A percentile compares a stretch with the other conserved stretches of the same genome.
These are phyloP conservation scores for Spheniscus humboldti DNA, from an alignment of 2,797 vertebrate genomes.

Conservation along the genomic window DNA sequence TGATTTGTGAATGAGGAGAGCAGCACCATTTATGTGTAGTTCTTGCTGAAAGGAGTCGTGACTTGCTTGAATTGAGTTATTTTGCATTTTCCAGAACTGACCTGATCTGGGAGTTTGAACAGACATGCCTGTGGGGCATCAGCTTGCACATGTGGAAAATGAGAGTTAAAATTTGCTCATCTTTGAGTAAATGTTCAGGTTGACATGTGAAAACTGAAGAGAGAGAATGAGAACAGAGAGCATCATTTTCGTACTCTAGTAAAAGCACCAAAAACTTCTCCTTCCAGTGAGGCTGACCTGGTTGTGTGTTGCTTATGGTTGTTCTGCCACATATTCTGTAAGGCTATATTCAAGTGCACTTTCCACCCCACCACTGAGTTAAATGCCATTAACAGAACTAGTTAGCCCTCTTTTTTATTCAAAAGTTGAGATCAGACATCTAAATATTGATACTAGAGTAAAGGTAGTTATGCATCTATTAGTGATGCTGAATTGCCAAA, in stretches of 20 bases:
- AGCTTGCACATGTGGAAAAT: neutral
- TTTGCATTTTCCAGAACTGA: neutral
- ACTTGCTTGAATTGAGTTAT: neutral
- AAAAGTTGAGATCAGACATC: neutral
- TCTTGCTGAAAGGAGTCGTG: neutral
- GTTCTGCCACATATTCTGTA: neutral
- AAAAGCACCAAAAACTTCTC: neutral
- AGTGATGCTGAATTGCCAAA: neutral
- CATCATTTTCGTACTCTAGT: neutral
- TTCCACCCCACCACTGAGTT: neutral
- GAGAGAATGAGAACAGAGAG: neutral
- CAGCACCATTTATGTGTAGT: neutral
- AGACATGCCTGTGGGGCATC: neutral
- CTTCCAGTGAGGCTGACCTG: neutral
- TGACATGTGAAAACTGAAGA: neutral
- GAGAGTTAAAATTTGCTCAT: neutral
- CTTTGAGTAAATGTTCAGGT: neutral
- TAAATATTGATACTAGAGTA: neutral
- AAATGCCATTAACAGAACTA: neutral
- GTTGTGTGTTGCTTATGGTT: rapidly evolving
- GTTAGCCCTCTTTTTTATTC: neutral
- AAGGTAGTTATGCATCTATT: neutral
- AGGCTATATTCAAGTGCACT: neutral
- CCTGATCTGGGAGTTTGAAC: neutral
- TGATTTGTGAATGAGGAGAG: neutral